Base-by-base conservation (phyloP, 2,797 vertebrate genomes). In the Alca torda region DNA sequence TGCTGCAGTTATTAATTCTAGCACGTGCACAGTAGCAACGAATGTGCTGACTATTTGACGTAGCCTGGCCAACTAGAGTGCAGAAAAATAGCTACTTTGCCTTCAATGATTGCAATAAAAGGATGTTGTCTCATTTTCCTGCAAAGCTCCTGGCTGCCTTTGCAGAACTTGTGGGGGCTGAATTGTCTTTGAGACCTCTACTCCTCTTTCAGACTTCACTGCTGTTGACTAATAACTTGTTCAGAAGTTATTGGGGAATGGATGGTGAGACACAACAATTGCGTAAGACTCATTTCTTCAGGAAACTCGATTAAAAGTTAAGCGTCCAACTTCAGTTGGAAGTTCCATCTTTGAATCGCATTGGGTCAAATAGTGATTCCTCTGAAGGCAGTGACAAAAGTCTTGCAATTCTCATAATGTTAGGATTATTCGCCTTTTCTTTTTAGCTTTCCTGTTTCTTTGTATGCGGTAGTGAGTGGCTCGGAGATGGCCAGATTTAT, bases 161-260 rank as follows among this genome's bases (percentile, higher is more conserved):
- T 86, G 35, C 85, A 81, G 61, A 61, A 23, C 41, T 53, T 56
- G 18, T 19, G 26, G 30, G 51, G 31, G 15, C 48, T 79, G 73
- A 3, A 9, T 59, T 85, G 60, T 61, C 48, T 89, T 83, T 30
- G 69, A 90, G 95, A 94, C 87, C 76, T 94, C 83, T 96, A 61
- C 18, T 93, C 88, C 83, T 95, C 73, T 94, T 95, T 94, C 65
- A 84, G 57, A 18, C 69, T 78, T 78, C 1, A 10, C 65, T 90
- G 69, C 76, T 84, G 85, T 94, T 95, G 90, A 76, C 93, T 72
- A 91, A 86, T 91, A 91, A 75, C 56, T 85, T 95, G 76, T 93
- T 90, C 87, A 94, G 87, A 93, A 97, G 83, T 94, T 95, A 84
- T 25, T 86, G 85, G 80, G 87, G 91, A 60, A 35, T 57, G 83